Percentiles rank a stretch among this genome's conserved stretches.
These are phyloP conservation scores for Spilosoma lubricipeda DNA, from an alignment of 2,888 invertebrate species.

Conservation along the genomic window DNA sequence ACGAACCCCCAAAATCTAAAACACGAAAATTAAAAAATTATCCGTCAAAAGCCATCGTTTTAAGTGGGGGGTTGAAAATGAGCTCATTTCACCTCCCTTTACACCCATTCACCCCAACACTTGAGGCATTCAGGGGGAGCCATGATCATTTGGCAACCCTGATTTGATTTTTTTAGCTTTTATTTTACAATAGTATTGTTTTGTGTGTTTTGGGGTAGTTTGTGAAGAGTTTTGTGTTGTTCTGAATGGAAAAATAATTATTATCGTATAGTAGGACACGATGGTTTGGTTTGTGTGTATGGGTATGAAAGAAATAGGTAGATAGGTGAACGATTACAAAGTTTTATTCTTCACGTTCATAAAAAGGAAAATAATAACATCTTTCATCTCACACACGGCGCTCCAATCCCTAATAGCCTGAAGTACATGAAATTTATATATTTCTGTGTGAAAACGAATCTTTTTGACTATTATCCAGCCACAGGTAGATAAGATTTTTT, in stretches of 20 bases:
- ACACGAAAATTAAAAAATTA: slow-evolving; percentile 47
- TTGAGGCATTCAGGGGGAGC: slow-evolving; percentile 28
- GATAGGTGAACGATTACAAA: background rate
- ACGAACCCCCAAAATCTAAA: slow-evolving; percentile 24
- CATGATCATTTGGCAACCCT: slow-evolving; percentile 21
- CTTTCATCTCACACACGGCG: no score
- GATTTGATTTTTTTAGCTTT: slow-evolving; percentile 29
- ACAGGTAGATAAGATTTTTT: no score
- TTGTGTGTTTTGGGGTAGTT: slow-evolving; percentile 21
- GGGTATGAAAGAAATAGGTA: background rate
- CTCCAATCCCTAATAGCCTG: no score
- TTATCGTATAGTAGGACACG: background rate
- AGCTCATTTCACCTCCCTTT: slow-evolving; percentile 35
- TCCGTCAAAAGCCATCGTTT: slow-evolving; percentile 36
- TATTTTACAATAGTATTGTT: slow-evolving; percentile 26
- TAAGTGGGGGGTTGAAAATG: slow-evolving; percentile 47
- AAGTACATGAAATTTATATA: no score
- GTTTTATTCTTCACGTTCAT: no score
- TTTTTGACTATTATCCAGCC: no score
- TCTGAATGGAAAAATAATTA: slow-evolving; percentile 14
- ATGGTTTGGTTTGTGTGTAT: background rate
- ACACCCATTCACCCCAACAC: slow-evolving; percentile 34
- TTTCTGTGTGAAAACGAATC: no score
- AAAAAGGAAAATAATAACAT: no score
- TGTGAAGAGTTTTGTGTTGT: slow-evolving; percentile 6